phyloP scores from a whole-genome alignment of 2,113 vertebrate species.

The Ciconia maguari region DNA sequence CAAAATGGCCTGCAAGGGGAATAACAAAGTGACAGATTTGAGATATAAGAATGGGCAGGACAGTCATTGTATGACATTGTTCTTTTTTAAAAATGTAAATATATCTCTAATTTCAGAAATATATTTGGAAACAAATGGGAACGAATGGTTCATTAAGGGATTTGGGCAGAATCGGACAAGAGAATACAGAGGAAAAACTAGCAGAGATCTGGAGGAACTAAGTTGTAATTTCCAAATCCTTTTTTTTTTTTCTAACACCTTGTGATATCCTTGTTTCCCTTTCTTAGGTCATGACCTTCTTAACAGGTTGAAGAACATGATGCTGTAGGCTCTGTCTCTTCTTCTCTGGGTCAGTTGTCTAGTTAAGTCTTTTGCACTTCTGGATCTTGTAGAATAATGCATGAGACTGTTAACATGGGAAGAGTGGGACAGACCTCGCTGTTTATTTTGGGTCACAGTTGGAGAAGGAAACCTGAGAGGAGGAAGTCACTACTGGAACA shows the following conservation, averaged over 20 bases:
- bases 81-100: neutral
- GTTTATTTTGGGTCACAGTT: neutral
- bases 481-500: neutral
- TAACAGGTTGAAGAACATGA: neutral
- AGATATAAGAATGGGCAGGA: rapidly evolving
- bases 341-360: neutral
- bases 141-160: neutral
- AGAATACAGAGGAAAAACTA: neutral
- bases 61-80: neutral
- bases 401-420: neutral
- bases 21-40: neutral
- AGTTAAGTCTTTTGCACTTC: neutral
- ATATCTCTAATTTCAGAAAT: neutral
- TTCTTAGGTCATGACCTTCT: neutral
- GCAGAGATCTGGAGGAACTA: neutral
- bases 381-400: neutral
- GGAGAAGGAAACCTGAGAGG: neutral
- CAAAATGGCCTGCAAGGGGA: neutral
- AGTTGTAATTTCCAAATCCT: neutral
- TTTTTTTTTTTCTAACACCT: neutral
- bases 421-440: neutral
- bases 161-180: neutral
- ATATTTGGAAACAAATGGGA: neutral
- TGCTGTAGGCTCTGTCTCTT: neutral
- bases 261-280: neutral